Percentiles rank a stretch among this genome's conserved stretches.
These are phyloP conservation scores for Enteromius paludinosus DNA, from an alignment of 2,797 vertebrate genomes.

Conservation along the genomic window DNA sequence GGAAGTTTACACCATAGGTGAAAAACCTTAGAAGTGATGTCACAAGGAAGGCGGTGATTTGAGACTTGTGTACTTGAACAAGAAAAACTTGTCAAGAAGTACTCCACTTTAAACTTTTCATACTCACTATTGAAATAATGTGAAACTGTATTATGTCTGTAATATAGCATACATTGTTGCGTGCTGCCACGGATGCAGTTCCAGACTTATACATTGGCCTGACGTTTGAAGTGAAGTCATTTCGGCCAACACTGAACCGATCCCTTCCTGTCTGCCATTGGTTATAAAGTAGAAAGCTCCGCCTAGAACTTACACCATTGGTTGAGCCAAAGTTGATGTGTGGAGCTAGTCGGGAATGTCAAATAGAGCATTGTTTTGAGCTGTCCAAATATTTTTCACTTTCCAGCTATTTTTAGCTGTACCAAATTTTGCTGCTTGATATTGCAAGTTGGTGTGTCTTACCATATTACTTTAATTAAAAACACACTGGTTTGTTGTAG, in stretches of 20 bases:
- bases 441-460: neutral
- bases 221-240: neutral
- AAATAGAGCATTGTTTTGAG: neutral
- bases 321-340: neutral
- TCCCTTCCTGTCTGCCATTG: neutral
- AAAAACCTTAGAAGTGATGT: slow-evolving; percentile 28
- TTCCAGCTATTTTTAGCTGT: neutral
- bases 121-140: neutral
- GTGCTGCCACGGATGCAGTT: neutral
- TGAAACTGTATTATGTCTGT: neutral
- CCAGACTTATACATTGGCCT: neutral
- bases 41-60: slow-evolving; percentile 30
- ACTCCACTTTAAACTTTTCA: neutral
- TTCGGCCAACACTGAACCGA: neutral
- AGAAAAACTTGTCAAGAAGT: slow-evolving; percentile 8
- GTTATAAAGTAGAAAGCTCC: neutral
- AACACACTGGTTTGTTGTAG: neutral
- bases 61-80: neutral
- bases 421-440: neutral
- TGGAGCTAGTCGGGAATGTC: neutral
- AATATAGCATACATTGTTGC: neutral
- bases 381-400: neutral
- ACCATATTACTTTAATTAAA: neutral
- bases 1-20: neutral
- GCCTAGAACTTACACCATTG: neutral